A percentile compares a stretch with the other conserved stretches of the same genome.
Conservation (phyloP, 2,113 vertebrate genomes). For the Pedionomus torquatus region DNA sequence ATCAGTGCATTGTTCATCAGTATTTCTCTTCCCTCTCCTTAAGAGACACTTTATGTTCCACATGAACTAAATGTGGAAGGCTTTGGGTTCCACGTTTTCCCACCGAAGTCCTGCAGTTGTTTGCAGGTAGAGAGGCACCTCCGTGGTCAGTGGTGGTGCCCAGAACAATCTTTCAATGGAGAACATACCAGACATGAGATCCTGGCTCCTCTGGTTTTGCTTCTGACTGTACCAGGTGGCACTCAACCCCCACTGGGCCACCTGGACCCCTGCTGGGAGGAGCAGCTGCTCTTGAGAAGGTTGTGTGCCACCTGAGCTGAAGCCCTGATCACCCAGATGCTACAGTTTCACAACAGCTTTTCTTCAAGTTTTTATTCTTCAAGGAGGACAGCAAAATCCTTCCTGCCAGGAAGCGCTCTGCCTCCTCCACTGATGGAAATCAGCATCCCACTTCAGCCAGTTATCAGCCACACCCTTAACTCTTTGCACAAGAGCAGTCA, state of each 20-base stretch:
- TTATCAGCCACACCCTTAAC: not conserved
- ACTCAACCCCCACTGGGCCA: not conserved
- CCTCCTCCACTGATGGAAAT: not conserved
- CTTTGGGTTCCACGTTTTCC: not conserved
- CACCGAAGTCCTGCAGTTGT: not conserved
- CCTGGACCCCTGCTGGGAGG: not conserved
- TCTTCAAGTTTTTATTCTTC: not conserved
- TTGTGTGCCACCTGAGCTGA: fast-evolving
- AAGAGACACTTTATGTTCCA: not conserved
- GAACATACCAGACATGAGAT: not conserved
- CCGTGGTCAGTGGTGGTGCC: not conserved
- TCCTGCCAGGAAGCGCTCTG: not conserved
- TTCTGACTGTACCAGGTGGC: not conserved
- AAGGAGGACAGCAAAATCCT: not conserved
- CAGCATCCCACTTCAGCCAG: not conserved
- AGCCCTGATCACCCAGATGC: not conserved
- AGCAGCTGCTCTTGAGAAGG: not conserved
- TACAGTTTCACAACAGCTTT: not conserved
- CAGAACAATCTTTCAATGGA: not conserved
- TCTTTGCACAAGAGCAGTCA: fast-evolving
- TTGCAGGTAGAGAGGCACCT: not conserved
- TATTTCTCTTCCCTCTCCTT: not conserved
- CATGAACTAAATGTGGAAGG: not conserved
- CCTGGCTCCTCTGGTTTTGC: not conserved
- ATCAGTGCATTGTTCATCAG: not conserved